These are phyloP conservation scores for Amphipyra tragopoginis DNA, from an alignment of 2,888 invertebrate species.

Conservation along the genomic window DNA sequence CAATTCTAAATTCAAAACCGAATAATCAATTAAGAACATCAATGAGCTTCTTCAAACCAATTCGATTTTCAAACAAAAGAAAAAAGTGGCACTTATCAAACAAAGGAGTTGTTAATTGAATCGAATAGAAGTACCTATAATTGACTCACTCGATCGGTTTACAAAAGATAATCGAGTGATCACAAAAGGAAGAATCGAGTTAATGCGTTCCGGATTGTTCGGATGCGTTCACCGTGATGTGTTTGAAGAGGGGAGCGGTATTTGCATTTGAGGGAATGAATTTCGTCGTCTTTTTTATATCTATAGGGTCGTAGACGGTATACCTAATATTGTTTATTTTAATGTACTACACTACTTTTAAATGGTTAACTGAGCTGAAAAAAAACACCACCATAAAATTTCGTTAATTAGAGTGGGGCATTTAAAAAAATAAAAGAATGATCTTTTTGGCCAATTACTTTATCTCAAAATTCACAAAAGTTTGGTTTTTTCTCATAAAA, in stretches of 20 bases:
- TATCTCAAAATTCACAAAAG: too few species aligned
- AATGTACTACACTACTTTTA: too few species aligned
- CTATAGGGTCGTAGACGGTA: neutral
- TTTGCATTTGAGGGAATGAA: constrained; percentile 48
- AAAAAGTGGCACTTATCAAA: constrained; percentile 56
- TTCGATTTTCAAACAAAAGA: constrained; percentile 52
- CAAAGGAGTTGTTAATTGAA: constrained; percentile 64
- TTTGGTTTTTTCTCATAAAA: too few species aligned
- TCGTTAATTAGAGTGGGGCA: too few species aligned
- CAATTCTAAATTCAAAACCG: constrained; percentile 21
- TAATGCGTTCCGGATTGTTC: constrained; percentile 58
- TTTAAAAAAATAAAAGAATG: too few species aligned
- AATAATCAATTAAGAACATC: constrained; percentile 35
- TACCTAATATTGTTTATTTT: neutral
- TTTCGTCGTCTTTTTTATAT: constrained; percentile 11
- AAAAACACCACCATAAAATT: too few species aligned
- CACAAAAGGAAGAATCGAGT: constrained; percentile 54
- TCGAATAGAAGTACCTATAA: constrained; percentile 46
- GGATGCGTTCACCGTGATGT: constrained; percentile 41
- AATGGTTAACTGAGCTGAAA: neutral
- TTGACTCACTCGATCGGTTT: constrained; percentile 52
- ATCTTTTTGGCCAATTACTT: too few species aligned
- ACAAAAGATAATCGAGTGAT: constrained; percentile 55
- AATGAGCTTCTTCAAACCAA: constrained; percentile 32
- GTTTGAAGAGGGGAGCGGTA: constrained; percentile 54